Evolutionary conservation across 2,113 vertebrate genomes (phyloP).

Genomic region (Psilopogon haemacephalus): DNA sequence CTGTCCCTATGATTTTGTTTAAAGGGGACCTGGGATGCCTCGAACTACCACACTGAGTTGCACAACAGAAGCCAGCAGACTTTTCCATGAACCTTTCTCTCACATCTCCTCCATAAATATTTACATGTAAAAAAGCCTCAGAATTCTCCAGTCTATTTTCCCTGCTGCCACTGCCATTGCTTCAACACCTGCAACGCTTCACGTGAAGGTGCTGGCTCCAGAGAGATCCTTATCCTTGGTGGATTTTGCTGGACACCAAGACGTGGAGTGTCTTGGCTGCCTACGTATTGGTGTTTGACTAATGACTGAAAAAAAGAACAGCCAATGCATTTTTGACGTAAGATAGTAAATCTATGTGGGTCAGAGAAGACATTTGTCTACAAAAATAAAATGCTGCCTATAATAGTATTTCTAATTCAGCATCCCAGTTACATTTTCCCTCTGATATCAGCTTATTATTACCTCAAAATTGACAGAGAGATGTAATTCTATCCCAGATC

Average conservation of each 20-base stretch:
- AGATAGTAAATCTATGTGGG: background rate
- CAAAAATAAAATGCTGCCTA: background rate
- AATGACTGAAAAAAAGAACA: background rate
- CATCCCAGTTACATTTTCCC: background rate
- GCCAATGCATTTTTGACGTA: background rate
- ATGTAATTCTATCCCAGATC: no score
- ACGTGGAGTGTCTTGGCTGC: background rate
- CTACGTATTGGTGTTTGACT: rapidly evolving
- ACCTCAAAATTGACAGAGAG: background rate
- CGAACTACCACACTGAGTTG: no score
- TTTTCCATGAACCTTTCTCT: background rate
- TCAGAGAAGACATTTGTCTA: background rate
- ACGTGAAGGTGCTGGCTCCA: rapidly evolving
- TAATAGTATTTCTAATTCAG: background rate
- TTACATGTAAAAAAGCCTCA: rapidly evolving
- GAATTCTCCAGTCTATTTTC: rapidly evolving
- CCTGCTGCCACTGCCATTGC: background rate
- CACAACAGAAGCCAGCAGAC: background rate
- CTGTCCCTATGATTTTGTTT: no score
- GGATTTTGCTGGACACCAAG: background rate
- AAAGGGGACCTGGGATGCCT: no score
- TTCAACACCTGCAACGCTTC: rapidly evolving
- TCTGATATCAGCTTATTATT: background rate
- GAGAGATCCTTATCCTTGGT: background rate
- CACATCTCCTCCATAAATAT: rapidly evolving